Conservation (phyloP, 1,140 invertebrate genomes). For the Nasonia vitripennis region DNA sequence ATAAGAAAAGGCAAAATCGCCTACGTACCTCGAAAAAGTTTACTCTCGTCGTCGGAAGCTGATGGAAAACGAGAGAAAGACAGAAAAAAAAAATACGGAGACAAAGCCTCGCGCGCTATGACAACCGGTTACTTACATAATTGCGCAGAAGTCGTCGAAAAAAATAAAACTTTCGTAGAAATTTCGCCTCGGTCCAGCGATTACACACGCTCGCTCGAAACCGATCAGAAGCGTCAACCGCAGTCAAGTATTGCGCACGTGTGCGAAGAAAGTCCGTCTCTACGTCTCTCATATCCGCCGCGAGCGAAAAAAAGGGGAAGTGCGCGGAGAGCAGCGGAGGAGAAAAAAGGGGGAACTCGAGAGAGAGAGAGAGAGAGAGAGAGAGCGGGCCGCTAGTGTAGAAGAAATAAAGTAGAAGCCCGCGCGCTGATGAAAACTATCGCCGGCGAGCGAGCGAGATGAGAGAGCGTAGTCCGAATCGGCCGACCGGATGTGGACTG, state of each 20-base stretch:
- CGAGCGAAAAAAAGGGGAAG: not conserved
- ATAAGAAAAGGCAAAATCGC: not conserved
- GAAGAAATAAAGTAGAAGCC: conserved; percentile 26
- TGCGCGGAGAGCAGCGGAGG: not conserved
- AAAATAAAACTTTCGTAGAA: not conserved
- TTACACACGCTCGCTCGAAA: not conserved
- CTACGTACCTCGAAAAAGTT: no score
- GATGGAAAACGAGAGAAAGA: no score
- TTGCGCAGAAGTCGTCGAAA: not conserved
- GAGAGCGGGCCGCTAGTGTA: conserved; percentile 27
- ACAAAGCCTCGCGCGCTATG: no score
- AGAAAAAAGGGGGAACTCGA: conserved; percentile 38
- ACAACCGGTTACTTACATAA: not conserved
- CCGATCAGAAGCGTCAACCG: not conserved
- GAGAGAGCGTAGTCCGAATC: conserved; percentile 60
- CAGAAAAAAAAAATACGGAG: not conserved
- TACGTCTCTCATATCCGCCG: conserved; percentile 11
- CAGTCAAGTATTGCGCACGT: conserved; percentile 18
- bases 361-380: not conserved
- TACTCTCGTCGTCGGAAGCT: no score
- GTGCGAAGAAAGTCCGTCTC: conserved; percentile 24
- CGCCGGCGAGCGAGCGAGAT: conserved; percentile 58
- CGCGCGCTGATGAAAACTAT: conserved; percentile 23
- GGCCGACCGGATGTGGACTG: conserved; percentile 73
- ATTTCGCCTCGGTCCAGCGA: not conserved